Conservation (phyloP, 2,888 invertebrate genomes). For the Microplitis manilae region DNA sequence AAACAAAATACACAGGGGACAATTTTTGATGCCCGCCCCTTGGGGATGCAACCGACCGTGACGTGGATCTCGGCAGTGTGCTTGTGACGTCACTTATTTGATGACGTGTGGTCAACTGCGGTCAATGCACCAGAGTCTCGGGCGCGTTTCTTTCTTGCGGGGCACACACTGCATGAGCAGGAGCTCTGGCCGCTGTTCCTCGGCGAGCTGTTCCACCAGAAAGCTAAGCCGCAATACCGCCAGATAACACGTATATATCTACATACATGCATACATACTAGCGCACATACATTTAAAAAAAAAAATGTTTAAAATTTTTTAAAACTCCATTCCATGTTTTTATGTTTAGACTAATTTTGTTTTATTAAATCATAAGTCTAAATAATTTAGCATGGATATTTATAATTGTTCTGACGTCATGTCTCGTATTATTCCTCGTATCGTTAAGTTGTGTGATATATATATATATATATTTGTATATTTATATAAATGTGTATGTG, state of each 20-base stretch:
- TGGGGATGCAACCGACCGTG: slow-evolving; percentile 56
- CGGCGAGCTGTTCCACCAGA: slow-evolving; percentile 19
- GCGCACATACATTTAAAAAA: not conserved
- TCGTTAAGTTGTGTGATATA: not conserved
- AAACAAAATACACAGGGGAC: too few relatives aligned
- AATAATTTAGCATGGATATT: not conserved
- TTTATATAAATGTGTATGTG: not conserved
- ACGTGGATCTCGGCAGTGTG: slow-evolving; percentile 55
- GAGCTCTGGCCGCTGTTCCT: slow-evolving; percentile 17
- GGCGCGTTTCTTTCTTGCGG: slow-evolving; percentile 60
- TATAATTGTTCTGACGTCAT: not conserved
- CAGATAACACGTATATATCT: slow-evolving; percentile 7
- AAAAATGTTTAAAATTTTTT: not conserved
- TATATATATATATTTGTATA: not conserved
- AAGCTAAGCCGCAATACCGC: slow-evolving; percentile 17
- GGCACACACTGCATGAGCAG: slow-evolving; percentile 49
- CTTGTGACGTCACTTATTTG: slow-evolving; percentile 69
- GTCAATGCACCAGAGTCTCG: slow-evolving; percentile 68
- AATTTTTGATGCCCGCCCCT: slow-evolving; percentile 44
- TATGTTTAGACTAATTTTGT: slow-evolving; percentile 5
- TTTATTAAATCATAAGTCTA: not conserved
- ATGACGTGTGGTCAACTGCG: slow-evolving; percentile 72
- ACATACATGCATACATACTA: not conserved
- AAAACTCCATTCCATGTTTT: not conserved
- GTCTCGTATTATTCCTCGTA: not conserved